These are phyloP conservation scores for Sterrhoptilus dennistouni DNA, from an alignment of 2,113 vertebrate species.

Conservation along the genomic window DNA sequence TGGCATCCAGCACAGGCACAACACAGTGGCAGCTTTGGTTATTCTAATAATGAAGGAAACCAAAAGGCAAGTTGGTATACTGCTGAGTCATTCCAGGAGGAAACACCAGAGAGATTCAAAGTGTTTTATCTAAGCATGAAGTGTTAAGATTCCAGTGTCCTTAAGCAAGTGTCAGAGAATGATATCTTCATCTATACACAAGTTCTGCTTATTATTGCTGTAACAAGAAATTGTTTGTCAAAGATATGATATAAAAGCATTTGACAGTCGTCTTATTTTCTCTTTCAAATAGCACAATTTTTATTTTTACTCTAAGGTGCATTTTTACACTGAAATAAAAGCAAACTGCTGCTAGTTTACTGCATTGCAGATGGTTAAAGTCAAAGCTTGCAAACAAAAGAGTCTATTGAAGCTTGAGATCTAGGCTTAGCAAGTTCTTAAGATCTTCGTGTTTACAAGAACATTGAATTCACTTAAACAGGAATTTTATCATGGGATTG, in stretches of 20 bases:
- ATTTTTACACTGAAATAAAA: neutral
- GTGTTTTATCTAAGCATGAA: neutral
- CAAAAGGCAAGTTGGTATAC: neutral
- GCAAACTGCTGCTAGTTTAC: neutral
- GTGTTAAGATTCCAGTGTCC: neutral
- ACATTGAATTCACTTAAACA: neutral
- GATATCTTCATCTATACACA: neutral
- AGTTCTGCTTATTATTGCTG: neutral
- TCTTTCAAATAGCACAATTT: neutral
- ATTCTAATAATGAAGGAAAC: neutral
- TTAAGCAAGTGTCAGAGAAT: neutral
- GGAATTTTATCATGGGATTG: neutral
- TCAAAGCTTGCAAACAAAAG: neutral
- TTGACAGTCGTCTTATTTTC: slow-evolving; percentile 25
- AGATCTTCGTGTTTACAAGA: neutral
- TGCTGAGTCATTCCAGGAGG: neutral
- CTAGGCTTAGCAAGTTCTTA: neutral
- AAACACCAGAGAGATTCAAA: neutral
- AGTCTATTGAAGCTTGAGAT: neutral
- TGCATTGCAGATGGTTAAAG: neutral
- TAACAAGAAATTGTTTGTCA: neutral
- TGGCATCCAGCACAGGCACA: neutral
- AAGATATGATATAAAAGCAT: neutral
- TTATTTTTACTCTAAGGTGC: neutral
- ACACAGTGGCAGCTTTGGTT: neutral